phyloP scores from a whole-genome alignment of 2,888 invertebrate genomes.

The Agapostemon virescens region DNA sequence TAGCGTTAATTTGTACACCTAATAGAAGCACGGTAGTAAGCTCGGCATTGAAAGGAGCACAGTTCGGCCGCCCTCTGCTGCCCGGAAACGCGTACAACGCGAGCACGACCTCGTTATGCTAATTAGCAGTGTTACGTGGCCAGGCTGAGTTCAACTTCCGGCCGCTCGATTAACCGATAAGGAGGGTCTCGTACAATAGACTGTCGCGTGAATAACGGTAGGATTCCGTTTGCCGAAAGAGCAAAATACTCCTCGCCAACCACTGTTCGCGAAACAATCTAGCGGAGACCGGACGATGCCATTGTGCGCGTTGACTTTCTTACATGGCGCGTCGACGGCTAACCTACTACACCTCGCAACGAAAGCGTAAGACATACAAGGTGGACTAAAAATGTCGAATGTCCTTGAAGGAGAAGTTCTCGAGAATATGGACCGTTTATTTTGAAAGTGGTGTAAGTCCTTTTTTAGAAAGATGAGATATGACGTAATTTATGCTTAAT shows the following conservation, averaged over 20 bases:
- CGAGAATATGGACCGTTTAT: too few species aligned
- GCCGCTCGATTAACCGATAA: constrained; percentile 53
- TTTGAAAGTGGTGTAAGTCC: too few species aligned
- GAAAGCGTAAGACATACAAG: too few species aligned
- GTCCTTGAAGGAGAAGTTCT: too few species aligned
- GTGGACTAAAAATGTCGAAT: too few species aligned
- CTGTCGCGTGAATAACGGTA: constrained; percentile 13
- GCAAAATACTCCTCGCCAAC: neutral
- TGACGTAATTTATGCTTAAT: too few species aligned
- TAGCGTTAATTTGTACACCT: neutral
- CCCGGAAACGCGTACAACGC: constrained; percentile 44
- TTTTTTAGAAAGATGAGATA: too few species aligned
- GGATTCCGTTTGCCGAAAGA: constrained; percentile 26
- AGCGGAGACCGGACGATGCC: neutral
- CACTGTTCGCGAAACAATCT: constrained; percentile 10
- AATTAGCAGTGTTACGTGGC: constrained; percentile 53
- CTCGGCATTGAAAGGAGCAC: constrained; percentile 27
- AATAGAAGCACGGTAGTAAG: constrained; percentile 10
- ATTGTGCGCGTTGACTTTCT: constrained; percentile 5
- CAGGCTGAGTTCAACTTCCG: constrained; percentile 46
- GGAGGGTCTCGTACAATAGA: constrained; percentile 32
- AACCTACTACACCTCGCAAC: neutral
- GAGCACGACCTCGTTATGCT: constrained; percentile 58
- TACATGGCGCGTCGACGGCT: neutral
- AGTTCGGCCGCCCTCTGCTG: constrained; percentile 15